Percentiles rank a stretch among this genome's conserved stretches.
These are phyloP conservation scores for Cardiocondyla obscurior DNA, from an alignment of 1,140 invertebrate species.

Conservation along the genomic window DNA sequence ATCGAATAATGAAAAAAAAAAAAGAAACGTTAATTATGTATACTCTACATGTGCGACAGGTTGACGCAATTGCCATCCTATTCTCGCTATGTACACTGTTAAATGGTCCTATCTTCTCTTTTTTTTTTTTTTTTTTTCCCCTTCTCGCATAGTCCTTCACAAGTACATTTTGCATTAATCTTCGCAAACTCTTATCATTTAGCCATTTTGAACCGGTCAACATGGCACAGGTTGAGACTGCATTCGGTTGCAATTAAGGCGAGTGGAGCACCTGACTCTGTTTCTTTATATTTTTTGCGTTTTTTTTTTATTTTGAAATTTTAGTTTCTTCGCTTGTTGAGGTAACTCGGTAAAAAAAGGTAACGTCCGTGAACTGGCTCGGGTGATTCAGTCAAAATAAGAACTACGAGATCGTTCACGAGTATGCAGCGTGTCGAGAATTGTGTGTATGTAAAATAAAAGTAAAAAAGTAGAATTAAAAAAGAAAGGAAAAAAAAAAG, in stretches of 20 bases:
- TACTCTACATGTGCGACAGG: neutral
- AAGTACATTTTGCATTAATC: conserved; percentile 67
- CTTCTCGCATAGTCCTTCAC: conserved; percentile 12
- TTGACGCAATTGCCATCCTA: conserved; percentile 14
- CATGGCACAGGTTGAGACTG: conserved; percentile 60
- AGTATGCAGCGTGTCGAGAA: conserved; percentile 11
- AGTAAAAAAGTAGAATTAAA: neutral
- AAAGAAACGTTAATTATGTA: conserved; percentile 23
- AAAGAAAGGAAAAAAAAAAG: neutral
- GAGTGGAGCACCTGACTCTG: conserved; percentile 66
- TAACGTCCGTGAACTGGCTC: neutral
- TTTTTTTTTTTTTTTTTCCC: neutral
- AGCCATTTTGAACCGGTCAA: conserved; percentile 69
- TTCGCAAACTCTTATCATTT: conserved; percentile 61
- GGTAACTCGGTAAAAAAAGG: conserved; percentile 57
- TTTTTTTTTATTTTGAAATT: conserved; percentile 48
- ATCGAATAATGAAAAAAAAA: conserved; percentile 26
- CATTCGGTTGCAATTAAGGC: conserved; percentile 63
- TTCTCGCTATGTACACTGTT: conserved; percentile 48
- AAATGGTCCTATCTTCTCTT: conserved; percentile 22
- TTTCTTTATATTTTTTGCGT: neutral
- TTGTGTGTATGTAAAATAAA: neutral
- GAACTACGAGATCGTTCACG: neutral
- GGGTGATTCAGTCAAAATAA: conserved; percentile 22
- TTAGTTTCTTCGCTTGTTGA: conserved; percentile 45